Percentiles rank a stretch among this genome's conserved stretches.
Conservation (phyloP, 2,888 invertebrate genomes). For the Orthosia incerta region DNA sequence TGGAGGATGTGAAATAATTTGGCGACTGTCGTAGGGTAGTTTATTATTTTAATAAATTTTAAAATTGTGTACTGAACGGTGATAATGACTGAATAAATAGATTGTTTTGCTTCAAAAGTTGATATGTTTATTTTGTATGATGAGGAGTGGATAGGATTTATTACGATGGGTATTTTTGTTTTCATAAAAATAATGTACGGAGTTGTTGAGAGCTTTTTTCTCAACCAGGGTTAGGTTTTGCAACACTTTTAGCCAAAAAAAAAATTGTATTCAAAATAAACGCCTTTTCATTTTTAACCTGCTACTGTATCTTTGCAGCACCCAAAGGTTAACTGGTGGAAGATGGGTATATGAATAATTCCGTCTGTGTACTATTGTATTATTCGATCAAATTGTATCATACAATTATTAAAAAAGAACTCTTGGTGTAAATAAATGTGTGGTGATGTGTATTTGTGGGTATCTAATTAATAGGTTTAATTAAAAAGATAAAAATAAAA, state of each 20-base stretch:
- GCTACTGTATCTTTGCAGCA: too few relatives aligned
- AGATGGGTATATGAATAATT: too few relatives aligned
- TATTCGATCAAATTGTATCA: too few relatives aligned
- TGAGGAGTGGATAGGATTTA: slow-evolving; percentile 8
- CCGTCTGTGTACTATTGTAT: too few relatives aligned
- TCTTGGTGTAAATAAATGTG: neutral
- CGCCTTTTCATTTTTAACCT: too few relatives aligned
- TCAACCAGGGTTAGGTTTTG: neutral
- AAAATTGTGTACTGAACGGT: slow-evolving; percentile 66
- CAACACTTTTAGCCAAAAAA: neutral
- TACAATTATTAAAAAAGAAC: too few relatives aligned
- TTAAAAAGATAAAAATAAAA: slow-evolving; percentile 61
- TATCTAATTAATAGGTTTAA: slow-evolving; percentile 10
- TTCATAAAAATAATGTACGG: neutral
- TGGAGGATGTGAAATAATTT: slow-evolving; percentile 21
- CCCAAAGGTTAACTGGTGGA: too few relatives aligned
- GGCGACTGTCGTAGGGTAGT: slow-evolving; percentile 28
- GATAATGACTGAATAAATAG: slow-evolving; percentile 70
- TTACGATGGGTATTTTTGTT: neutral
- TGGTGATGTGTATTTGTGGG: neutral
- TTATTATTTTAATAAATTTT: slow-evolving; percentile 78
- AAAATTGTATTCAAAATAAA: too few relatives aligned
- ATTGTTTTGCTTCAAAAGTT: slow-evolving; percentile 49
- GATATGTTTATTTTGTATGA: slow-evolving; percentile 65
- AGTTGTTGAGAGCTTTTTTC: neutral